A percentile compares a stretch with the other conserved stretches of the same genome.
Conservation (phyloP, 2,113 vertebrate species). For the Taxidea taxus region DNA sequence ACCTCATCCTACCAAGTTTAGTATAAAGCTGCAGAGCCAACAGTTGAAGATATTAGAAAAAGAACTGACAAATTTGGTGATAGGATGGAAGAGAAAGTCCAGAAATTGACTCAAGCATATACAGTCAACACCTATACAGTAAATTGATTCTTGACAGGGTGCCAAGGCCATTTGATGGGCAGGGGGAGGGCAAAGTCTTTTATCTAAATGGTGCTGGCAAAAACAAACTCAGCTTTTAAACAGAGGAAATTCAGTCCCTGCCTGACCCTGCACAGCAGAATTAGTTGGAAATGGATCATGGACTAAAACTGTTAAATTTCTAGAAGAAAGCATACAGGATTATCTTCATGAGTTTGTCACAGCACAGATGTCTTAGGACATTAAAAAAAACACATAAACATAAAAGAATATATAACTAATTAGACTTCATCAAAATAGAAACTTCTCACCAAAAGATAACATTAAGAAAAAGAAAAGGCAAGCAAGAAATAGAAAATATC, state of each 20-base stretch:
- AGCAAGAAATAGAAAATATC: background rate
- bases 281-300: background rate
- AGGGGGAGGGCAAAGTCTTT: background rate
- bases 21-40: background rate
- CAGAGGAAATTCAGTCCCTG: background rate
- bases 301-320: background rate
- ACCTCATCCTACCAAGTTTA: background rate
- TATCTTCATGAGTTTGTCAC: background rate
- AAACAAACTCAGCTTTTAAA: background rate
- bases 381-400: background rate
- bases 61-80: background rate
- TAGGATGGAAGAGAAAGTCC: background rate
- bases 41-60: background rate
- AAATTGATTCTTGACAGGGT: background rate
- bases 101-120: background rate
- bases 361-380: background rate
- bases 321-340: background rate
- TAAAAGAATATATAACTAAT: background rate
- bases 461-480: background rate
- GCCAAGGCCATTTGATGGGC: background rate
- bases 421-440: background rate
- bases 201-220: background rate
- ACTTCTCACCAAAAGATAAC: background rate
- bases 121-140: background rate
- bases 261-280: background rate